These are phyloP conservation scores for Tarsius wallacei DNA, from an alignment of 2,797 vertebrate genomes.

Conservation along the genomic window DNA sequence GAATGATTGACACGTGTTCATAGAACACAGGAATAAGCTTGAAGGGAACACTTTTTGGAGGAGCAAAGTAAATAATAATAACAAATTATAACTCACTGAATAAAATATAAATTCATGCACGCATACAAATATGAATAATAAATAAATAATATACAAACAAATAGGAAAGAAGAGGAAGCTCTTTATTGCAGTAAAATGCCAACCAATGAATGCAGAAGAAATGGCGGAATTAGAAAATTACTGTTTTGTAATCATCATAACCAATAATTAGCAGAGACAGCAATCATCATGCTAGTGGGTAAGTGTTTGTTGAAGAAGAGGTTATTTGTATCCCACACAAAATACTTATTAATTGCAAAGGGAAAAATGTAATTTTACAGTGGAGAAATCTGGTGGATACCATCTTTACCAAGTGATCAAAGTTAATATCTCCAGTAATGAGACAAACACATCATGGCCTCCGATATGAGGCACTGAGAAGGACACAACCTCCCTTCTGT, in stretches of 20 bases:
- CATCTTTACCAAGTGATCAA: background rate
- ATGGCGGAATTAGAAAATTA: background rate
- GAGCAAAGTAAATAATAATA: background rate
- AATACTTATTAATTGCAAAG: background rate
- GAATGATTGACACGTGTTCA: background rate
- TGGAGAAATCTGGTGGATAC: background rate
- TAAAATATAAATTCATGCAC: background rate
- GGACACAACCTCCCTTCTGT: background rate
- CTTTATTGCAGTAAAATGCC: background rate
- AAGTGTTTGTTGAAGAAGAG: background rate
- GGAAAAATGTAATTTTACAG: background rate
- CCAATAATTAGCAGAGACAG: slow-evolving; percentile 20
- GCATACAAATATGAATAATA: slow-evolving; percentile 1
- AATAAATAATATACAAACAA: slow-evolving; percentile 30
- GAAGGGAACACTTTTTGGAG: background rate
- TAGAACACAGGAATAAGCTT: slow-evolving; percentile 13
- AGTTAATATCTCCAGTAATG: background rate
- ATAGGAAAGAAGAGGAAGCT: background rate
- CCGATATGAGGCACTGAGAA: background rate
- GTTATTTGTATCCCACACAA: background rate
- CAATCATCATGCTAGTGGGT: background rate
- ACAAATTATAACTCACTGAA: background rate
- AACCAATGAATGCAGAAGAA: slow-evolving; percentile 43
- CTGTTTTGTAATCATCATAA: background rate
- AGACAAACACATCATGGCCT: background rate